These are phyloP conservation scores for Yoshiicerus persimilis DNA, from an alignment of 1,140 invertebrate genomes.

Conservation along the genomic window DNA sequence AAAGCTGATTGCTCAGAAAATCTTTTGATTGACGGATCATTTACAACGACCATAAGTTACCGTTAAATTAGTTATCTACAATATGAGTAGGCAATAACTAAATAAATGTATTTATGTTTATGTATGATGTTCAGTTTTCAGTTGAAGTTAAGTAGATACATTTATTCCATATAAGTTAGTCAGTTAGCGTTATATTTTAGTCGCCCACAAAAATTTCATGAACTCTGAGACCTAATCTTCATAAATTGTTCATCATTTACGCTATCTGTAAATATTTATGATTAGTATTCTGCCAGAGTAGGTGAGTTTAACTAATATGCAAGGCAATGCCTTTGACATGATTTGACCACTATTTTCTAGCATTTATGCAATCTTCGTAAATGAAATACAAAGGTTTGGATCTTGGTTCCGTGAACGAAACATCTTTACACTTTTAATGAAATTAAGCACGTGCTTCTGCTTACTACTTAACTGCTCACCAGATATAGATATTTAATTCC, in stretches of 20 bases:
- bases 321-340: not conserved
- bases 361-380: not conserved
- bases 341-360: not conserved
- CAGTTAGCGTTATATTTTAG: not conserved
- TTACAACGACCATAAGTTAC: too few species aligned
- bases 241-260: not conserved
- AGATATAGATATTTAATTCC: not conserved
- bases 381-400: not conserved
- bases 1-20: not conserved
- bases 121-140: not conserved
- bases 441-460: not conserved
- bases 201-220: not conserved
- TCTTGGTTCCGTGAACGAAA: not conserved
- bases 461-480: not conserved
- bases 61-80: too few species aligned
- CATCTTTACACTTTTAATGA: not conserved
- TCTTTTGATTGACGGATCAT: not conserved
- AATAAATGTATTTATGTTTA: not conserved
- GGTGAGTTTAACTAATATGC: not conserved
- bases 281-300: not conserved
- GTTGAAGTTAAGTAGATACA: not conserved
- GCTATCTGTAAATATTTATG: not conserved
- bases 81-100: not conserved
- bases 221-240: not conserved
- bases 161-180: not conserved